phyloP scores from a whole-genome alignment of 2,888 invertebrate genomes.

The Vesta saturnalis region DNA sequence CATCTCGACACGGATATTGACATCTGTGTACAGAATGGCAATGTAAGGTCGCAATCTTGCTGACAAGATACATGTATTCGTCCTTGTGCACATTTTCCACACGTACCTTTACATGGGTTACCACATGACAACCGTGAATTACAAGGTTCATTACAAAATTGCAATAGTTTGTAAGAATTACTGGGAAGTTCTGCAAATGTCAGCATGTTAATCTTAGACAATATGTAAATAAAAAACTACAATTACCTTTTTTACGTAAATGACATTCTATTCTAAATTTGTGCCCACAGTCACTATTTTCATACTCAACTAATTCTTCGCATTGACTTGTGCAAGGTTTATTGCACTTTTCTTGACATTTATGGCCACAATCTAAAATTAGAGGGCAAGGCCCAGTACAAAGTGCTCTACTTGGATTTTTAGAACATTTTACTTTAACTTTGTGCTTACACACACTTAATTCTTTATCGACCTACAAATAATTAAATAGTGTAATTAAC shows the following conservation, averaged over 20 bases:
- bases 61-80: constrained; percentile 69
- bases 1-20: constrained; percentile 65
- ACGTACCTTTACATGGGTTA: constrained; percentile 67
- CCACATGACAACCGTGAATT: constrained; percentile 60
- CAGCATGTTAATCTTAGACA: background rate
- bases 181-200: constrained; percentile 16
- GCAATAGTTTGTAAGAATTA: constrained; percentile 49
- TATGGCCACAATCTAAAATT: constrained; percentile 64
- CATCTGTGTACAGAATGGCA: too few species aligned
- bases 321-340: constrained; percentile 59
- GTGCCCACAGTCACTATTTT: constrained; percentile 64
- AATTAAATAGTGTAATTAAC: too few species aligned
- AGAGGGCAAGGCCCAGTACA: constrained; percentile 64
- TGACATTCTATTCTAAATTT: constrained; percentile 61
- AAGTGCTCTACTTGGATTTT: constrained; percentile 50
- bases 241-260: constrained; percentile 43
- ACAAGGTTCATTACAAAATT: constrained; percentile 64
- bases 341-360: constrained; percentile 61
- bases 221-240: background rate
- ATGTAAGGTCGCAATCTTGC: constrained; percentile 67
- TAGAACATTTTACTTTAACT: constrained; percentile 60
- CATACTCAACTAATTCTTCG: constrained; percentile 48
- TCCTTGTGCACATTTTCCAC: constrained; percentile 68
- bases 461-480: too few species aligned
- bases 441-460: constrained; percentile 60